These are phyloP conservation scores for Sebastiscus albofasciatus DNA, from an alignment of 2,797 vertebrate genomes.

Conservation along the genomic window DNA sequence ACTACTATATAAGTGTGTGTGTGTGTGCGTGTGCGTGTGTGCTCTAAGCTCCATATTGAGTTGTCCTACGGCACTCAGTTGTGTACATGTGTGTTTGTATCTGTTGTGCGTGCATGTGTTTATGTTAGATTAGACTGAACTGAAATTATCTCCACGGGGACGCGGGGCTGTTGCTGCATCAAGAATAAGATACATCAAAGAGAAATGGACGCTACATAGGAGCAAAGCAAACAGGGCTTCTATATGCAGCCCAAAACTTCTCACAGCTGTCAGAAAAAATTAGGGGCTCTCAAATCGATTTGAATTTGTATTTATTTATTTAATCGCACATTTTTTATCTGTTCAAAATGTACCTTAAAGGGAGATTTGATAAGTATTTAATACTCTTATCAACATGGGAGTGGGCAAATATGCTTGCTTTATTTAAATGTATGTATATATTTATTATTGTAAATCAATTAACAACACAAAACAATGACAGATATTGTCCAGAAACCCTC, in stretches of 20 bases:
- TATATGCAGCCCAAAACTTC: slow-evolving; percentile 8
- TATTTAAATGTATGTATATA: no score
- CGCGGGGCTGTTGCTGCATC: slow-evolving; percentile 39
- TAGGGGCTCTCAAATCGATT: no score
- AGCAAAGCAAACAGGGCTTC: slow-evolving; percentile 16
- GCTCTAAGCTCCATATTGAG: slow-evolving; percentile 22
- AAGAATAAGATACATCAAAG: slow-evolving; percentile 62
- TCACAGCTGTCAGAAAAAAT: slow-evolving; percentile 15
- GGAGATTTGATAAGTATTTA: no score
- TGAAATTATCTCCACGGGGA: slow-evolving; percentile 57
- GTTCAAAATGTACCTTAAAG: no score
- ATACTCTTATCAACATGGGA: no score
- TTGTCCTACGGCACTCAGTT: slow-evolving; percentile 24
- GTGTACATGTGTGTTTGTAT: background rate
- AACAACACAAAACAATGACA: no score
- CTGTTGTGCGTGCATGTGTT: slow-evolving; percentile 29
- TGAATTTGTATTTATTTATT: no score
- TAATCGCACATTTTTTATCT: no score
- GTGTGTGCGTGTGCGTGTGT: background rate
- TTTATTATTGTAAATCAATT: no score
- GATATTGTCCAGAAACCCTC: no score
- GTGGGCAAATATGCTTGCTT: no score
- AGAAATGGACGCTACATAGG: slow-evolving; percentile 14
- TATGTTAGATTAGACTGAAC: slow-evolving; percentile 53
- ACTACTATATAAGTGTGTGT: background rate